A percentile compares a stretch with the other conserved stretches of the same genome.
Conservation (phyloP, 2,888 invertebrate species). For the Drosophila fungiperda region DNA sequence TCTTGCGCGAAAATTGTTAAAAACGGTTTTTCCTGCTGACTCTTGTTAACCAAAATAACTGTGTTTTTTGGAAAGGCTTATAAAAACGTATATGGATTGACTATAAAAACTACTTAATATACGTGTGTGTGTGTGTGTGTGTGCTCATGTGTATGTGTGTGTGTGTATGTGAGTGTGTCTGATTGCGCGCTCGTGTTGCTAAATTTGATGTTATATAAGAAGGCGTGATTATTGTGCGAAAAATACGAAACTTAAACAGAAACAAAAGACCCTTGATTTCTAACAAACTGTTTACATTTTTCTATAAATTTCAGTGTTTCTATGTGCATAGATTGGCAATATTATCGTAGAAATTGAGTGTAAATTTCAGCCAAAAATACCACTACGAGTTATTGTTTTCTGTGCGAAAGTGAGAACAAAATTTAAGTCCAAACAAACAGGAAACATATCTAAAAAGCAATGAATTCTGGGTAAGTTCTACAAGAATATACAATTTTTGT, state of each 20-base stretch:
- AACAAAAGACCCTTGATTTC: constrained; percentile 4
- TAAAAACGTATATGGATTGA: background rate
- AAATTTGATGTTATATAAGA: constrained; percentile 64
- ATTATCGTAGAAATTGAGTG: constrained; percentile 61
- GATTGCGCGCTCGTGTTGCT: constrained; percentile 25
- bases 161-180: constrained; percentile 2
- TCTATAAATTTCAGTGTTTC: constrained; percentile 69
- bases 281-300: constrained; percentile 37
- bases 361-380: constrained; percentile 49
- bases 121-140: constrained; percentile 9
- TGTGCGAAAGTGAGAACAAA: constrained; percentile 29
- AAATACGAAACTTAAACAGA: constrained; percentile 19
- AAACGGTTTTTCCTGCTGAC: constrained; percentile 57
- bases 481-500: background rate
- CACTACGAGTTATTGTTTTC: constrained; percentile 28
- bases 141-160: background rate
- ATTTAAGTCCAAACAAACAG: constrained; percentile 17
- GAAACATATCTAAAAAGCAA: constrained; percentile 39
- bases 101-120: no score
- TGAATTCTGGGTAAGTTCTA: constrained; percentile 71
- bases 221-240: constrained; percentile 63
- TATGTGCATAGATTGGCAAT: constrained; percentile 64
- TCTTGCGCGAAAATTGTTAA: constrained; percentile 65
- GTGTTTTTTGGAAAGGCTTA: constrained; percentile 2
- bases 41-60: constrained; percentile 6